Evolutionary conservation across 35 echinoderm and acorn worm genomes (phyloP), one percentile per base, ranked within the genome.

Genomic region (Heliocidaris erythrogramma): DNA sequence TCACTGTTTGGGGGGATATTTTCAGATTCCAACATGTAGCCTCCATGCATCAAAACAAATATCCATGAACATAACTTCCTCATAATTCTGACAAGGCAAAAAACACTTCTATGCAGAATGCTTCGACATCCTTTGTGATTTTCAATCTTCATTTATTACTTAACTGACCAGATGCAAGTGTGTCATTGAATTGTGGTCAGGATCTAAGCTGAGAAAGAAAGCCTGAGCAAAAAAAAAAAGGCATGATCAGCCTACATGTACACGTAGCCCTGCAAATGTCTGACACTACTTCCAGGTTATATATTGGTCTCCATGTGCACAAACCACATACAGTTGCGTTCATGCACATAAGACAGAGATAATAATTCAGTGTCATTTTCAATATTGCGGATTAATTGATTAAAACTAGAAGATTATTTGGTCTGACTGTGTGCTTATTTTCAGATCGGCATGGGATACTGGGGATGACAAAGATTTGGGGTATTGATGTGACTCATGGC

Each of bases 331-430:
- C 17, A 7, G 18, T 78, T 78, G 13, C 61, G 65, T 78, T 27
- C 14, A 17, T 78, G 65, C 65, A 78, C 65, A 21, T 78, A 78
- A 78, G 27, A n/a, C 65, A 78, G 4, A 78, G 65, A 78, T 78
- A 78, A 78, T n/a, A 78, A 78, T 27, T 78, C 65, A 78, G 65
- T 78, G 65, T 78, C 65, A 78, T 78, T 78, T 78, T n/a, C 65
- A 78, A 78, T 78, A 78, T 78, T 27, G 21, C 21, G 65, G 65
- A 78, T 78, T 78, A 78, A 78, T 78, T 78, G 65, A 78, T 78
- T 78, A 78, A 78, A 78, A 27, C 27, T 24, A 24, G 21, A 78
- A 78, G 65, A 78, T 78, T 78, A 78, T 78, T 78, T 78, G 18
- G 21, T 78, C 21, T 78, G 65, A 78, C 24, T 78, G 65, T 78